Percentiles rank a stretch among this genome's conserved stretches.
phyloP scores from a whole-genome alignment of 2,113 vertebrate genomes.

The Corythoichthys intestinalis region DNA sequence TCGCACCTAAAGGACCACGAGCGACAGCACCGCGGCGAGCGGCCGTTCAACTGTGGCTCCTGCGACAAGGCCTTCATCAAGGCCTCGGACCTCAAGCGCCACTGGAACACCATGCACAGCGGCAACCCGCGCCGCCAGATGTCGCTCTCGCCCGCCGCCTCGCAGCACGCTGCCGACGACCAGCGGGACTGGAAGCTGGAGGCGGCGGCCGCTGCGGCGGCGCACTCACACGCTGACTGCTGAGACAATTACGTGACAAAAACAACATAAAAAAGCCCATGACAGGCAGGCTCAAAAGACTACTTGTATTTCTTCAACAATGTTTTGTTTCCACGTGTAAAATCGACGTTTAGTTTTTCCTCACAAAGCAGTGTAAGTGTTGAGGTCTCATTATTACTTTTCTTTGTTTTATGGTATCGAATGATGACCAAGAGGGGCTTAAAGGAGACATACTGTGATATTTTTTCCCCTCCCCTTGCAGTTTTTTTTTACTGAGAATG shows the following conservation, averaged over 20 bases:
- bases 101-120: constrained; percentile 99
- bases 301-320: constrained; percentile 27
- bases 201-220: constrained; percentile 39
- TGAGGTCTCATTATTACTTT: constrained; percentile 54
- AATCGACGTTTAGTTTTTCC: constrained; percentile 69
- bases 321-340: constrained; percentile 66
- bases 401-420: constrained; percentile 51
- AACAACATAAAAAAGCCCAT: neutral
- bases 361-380: constrained; percentile 57
- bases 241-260: constrained; percentile 22
- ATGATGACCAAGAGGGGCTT: neutral
- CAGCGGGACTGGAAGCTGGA: constrained; percentile 86
- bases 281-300: neutral
- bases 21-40: constrained; percentile 91
- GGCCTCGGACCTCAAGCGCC: constrained; percentile 96
- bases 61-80: constrained; percentile 99
- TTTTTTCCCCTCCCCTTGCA: neutral
- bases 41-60: constrained; percentile 94
- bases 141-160: constrained; percentile 78
- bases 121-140: constrained; percentile 88
- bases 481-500: neutral
- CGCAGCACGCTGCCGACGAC: constrained; percentile 84
- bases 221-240: constrained; percentile 68
- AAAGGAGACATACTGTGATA: neutral
- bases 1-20: constrained; percentile 99